Conservation (phyloP, 2,888 invertebrate genomes). For the Argyra leucocephala region DNA sequence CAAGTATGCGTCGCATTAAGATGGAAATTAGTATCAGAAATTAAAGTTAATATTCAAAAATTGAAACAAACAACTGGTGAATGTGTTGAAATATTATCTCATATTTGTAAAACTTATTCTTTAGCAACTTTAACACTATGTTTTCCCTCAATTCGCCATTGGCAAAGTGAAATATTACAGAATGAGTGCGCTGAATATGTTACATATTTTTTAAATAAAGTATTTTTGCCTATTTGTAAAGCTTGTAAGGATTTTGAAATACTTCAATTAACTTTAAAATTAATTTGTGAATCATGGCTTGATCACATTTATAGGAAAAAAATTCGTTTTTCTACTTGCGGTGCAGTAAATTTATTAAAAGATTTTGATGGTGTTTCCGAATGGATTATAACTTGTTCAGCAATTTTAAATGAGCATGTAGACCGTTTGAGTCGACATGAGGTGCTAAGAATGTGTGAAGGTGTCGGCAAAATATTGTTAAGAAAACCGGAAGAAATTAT, state of each 20-base stretch:
- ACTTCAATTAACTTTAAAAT: slow-evolving; percentile 65
- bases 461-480: slow-evolving; percentile 68
- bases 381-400: slow-evolving; percentile 60
- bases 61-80: slow-evolving; percentile 64
- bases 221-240: slow-evolving; percentile 65
- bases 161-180: slow-evolving; percentile 49
- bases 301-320: slow-evolving; percentile 74
- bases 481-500: slow-evolving; percentile 77
- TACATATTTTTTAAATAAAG: slow-evolving; percentile 61
- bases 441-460: slow-evolving; percentile 61
- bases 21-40: slow-evolving; percentile 70
- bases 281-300: slow-evolving; percentile 80
- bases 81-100: slow-evolving; percentile 61
- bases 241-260: slow-evolving; percentile 65
- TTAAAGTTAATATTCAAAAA: slow-evolving; percentile 63
- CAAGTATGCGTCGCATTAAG: slow-evolving; percentile 72
- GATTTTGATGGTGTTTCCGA: slow-evolving; percentile 70
- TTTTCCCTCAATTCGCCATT: slow-evolving; percentile 62
- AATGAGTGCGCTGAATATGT: slow-evolving; percentile 56
- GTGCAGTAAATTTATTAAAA: slow-evolving; percentile 67
- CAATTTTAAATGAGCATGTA: slow-evolving; percentile 46
- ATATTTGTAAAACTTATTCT: slow-evolving; percentile 65
- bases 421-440: slow-evolving; percentile 46
- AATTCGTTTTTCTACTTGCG: slow-evolving; percentile 71
- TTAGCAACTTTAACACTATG: slow-evolving; percentile 73